These are phyloP conservation scores for Enteromius fasciolatus DNA, from an alignment of 2,797 vertebrate genomes.

Conservation along the genomic window DNA sequence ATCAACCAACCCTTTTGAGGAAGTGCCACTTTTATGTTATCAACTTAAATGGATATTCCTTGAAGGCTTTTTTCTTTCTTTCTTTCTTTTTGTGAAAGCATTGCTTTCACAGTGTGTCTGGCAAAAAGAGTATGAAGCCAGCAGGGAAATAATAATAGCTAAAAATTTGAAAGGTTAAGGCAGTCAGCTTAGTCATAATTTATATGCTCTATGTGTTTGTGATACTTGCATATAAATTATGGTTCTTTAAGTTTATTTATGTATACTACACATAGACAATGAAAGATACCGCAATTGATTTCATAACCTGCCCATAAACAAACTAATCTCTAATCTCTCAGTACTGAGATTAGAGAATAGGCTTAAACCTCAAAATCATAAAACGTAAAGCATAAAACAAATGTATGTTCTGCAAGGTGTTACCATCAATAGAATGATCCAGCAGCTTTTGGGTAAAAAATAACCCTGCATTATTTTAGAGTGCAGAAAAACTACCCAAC, in stretches of 20 bases:
- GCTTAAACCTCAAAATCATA: no score
- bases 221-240: neutral
- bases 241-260: conserved; percentile 11
- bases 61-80: conserved; percentile 60
- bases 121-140: neutral
- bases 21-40: conserved; percentile 19
- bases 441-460: no score
- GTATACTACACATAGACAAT: neutral
- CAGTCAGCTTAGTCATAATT: conserved; percentile 45
- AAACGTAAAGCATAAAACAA: neutral
- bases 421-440: neutral
- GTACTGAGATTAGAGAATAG: no score
- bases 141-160: conserved; percentile 19
- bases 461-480: neutral
- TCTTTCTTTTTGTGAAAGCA: conserved; percentile 31
- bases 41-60: conserved; percentile 49
- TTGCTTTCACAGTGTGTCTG: neutral
- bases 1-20: conserved; percentile 57
- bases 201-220: conserved; percentile 41
- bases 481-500: neutral
- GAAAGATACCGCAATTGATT: neutral
- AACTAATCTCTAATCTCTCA: no score
- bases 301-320: neutral
- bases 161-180: conserved; percentile 54
- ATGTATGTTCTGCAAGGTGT: neutral